These are phyloP conservation scores for Nothoprocta pentlandii DNA, from an alignment of 2,113 vertebrate genomes.

Conservation along the genomic window DNA sequence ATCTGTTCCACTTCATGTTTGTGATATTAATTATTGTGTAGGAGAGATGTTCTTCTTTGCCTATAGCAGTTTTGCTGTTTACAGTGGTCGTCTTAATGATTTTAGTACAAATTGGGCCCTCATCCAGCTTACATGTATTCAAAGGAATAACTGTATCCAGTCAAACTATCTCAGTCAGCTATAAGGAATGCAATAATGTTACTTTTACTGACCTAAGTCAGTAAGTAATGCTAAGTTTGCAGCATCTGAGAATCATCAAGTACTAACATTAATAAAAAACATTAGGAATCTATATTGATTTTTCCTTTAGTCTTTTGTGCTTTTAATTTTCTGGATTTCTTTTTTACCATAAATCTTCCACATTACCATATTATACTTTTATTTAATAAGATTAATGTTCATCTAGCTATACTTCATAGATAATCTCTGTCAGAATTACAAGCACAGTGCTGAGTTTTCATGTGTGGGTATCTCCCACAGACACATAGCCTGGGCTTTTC, in stretches of 20 bases:
- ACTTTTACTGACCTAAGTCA: not conserved
- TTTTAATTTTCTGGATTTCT: not conserved
- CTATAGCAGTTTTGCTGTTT: not conserved
- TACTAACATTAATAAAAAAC: not conserved
- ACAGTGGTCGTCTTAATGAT: not conserved
- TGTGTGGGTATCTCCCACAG: not conserved
- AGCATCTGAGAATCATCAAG: not conserved
- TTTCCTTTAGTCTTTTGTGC: not conserved
- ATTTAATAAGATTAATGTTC: not conserved
- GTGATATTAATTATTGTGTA: not conserved
- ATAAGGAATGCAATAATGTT: not conserved
- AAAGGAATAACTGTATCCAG: not conserved
- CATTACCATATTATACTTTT: not conserved
- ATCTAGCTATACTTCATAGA: not conserved
- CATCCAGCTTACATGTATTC: rapidly evolving
- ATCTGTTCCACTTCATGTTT: not conserved
- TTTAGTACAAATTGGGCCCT: not conserved
- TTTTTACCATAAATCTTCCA: not conserved
- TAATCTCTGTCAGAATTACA: not conserved
- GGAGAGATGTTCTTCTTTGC: constrained; percentile 5
- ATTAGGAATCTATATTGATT: not conserved
- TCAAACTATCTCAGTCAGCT: not conserved
- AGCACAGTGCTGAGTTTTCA: not conserved
- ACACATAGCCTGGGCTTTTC: not conserved
- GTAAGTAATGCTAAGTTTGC: not conserved